These are phyloP conservation scores for Clarias fuscus DNA, from an alignment of 2,797 vertebrate species.

Conservation along the genomic window DNA sequence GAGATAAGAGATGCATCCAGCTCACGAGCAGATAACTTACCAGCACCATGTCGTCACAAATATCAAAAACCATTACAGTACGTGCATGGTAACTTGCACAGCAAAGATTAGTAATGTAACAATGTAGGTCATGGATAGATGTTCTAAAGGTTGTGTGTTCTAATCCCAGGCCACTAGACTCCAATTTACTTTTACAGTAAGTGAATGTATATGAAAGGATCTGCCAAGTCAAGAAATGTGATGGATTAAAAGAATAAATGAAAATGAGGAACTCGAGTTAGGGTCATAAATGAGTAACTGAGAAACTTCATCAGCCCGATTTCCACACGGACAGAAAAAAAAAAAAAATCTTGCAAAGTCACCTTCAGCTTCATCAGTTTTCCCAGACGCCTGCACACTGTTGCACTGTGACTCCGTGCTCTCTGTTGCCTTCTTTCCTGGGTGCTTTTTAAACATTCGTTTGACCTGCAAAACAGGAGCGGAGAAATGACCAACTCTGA, in stretches of 20 bases:
- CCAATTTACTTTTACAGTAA: too few relatives aligned
- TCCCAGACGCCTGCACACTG: conserved; percentile 65
- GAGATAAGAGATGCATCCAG: not conserved
- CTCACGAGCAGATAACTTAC: too few relatives aligned
- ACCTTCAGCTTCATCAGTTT: conserved; percentile 55
- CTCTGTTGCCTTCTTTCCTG: conserved; percentile 84
- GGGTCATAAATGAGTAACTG: not conserved
- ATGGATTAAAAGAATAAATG: not conserved
- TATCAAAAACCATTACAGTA: not conserved
- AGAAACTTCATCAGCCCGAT: not conserved
- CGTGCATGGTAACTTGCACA: not conserved
- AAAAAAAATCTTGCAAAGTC: not conserved
- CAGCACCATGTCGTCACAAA: not conserved
- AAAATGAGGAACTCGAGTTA: not conserved
- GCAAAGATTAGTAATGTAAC: not conserved
- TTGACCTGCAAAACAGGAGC: conserved; percentile 77
- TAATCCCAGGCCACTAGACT: not conserved
- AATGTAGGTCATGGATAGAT: not conserved
- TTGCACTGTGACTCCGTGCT: conserved; percentile 75
- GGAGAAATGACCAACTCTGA: not conserved
- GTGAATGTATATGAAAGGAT: not conserved
- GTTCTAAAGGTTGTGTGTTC: not conserved
- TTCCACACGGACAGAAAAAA: not conserved
- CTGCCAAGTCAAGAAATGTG: not conserved
- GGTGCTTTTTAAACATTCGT: conserved; percentile 89